Percentiles rank a stretch among this genome's conserved stretches.
These are phyloP conservation scores for Recurvirostra avosetta DNA, from an alignment of 2,113 vertebrate genomes.

Conservation along the genomic window DNA sequence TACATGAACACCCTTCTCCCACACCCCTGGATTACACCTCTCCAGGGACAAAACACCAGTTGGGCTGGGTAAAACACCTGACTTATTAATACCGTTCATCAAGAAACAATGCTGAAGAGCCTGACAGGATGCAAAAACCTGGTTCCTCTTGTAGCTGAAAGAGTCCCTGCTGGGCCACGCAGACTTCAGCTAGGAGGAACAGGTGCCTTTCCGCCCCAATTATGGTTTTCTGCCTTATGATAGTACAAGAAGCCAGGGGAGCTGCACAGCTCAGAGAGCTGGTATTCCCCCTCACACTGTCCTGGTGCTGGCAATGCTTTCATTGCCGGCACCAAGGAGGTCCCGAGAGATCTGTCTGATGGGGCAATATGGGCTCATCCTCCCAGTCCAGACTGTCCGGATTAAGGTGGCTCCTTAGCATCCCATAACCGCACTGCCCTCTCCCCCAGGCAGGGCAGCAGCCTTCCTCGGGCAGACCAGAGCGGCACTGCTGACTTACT, in stretches of 20 bases:
- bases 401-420: background rate
- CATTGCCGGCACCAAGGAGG: rapidly evolving
- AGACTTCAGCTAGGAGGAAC: background rate
- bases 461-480: background rate
- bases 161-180: background rate
- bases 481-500: background rate
- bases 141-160: background rate
- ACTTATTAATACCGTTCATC: background rate
- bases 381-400: rapidly evolving
- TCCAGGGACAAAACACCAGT: background rate
- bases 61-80: background rate
- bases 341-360: background rate
- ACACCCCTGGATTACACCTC: background rate
- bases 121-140: background rate
- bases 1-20: background rate
- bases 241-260: background rate
- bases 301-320: background rate
- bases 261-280: background rate
- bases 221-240: background rate
- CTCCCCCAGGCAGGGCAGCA: background rate
- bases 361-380: background rate
- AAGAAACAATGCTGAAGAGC: background rate
- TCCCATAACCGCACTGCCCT: rapidly evolving
- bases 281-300: rapidly evolving
- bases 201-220: background rate